Evolutionary conservation across 1,140 invertebrate species (phyloP), one percentile per base, ranked within the genome.

Genomic region (Trichonephila clavipes): DNA sequence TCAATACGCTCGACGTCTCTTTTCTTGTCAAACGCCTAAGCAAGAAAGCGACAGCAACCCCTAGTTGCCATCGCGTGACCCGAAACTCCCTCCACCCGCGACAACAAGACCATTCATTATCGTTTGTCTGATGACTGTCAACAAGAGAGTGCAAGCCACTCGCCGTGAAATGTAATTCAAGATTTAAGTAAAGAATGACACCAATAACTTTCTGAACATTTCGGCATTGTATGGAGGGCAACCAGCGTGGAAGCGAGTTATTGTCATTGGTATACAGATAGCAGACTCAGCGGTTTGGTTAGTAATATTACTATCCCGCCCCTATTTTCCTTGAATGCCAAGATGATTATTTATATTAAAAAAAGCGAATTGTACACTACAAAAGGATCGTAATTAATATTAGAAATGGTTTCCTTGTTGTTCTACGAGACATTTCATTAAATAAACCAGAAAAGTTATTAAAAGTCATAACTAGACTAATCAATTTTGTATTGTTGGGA

Each of bases 81-180:
- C 28, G 19, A 82, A 82, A 82, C 40, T 51, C 77, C 77, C 34
- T 51, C 77, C 72, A 18, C 72, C 72, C 72, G 18, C 10, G 72
- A 40, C 16, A 28, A 16, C 72, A 28, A 24, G 66, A 69, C 44
- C 82, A 83, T 58, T 83, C 82, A 83, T 83, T 51, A 83, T 83
- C 82, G 82, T 83, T 83, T 83, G 82, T 28, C 16, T 83, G 82
- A 83, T 83, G 82, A 58, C 51, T 77, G 72, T 40, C 72, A 77
- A 34, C 72, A 77, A 77, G 72, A 77, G 72, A 77, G 28, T 34
- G 72, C 28, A 40, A 77, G 24, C 72, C 28, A 18, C 72, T 40
- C 28, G 8, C 72, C 34, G 34, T 40, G 72, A 77, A 77, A 77
- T 77, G 72, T 28, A 28, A 77, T 40, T 77, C 72, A 7, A 28